Evolutionary conservation across 1,140 invertebrate genomes (phyloP).

Genomic region (Armadillidium nasatum): DNA sequence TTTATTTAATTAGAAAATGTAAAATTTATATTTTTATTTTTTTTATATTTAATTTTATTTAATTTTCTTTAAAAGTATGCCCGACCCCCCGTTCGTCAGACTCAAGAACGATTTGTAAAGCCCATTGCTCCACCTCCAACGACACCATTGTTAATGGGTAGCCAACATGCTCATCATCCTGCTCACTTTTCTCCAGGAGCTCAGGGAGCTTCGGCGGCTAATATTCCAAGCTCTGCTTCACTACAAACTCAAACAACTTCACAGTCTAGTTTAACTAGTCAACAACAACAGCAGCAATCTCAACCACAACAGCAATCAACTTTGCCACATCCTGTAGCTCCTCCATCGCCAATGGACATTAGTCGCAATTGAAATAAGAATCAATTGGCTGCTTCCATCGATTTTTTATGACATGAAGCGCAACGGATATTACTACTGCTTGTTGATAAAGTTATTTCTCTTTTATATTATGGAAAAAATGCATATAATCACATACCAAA

Average conservation of each 20-base stretch:
- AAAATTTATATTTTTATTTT: too few species aligned
- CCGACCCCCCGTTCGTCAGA: slow-evolving; percentile 49
- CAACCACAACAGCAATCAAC: slow-evolving; percentile 20
- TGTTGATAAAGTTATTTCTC: too few species aligned
- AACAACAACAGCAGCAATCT: neutral
- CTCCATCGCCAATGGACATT: slow-evolving; percentile 43
- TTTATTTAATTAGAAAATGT: slow-evolving; percentile 19
- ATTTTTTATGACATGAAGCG: too few species aligned
- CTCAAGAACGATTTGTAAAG: slow-evolving; percentile 72
- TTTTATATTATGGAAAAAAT: too few species aligned
- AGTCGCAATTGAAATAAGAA: slow-evolving; percentile 35
- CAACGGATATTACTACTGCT: too few species aligned
- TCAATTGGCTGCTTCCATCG: neutral
- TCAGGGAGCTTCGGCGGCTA: neutral
- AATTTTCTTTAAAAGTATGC: slow-evolving; percentile 52
- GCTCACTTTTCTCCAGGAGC: slow-evolving; percentile 9
- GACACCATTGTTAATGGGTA: slow-evolving; percentile 47
- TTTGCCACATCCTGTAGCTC: slow-evolving; percentile 38
- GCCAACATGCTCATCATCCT: slow-evolving; percentile 38
- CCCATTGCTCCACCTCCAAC: slow-evolving; percentile 60
- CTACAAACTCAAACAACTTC: neutral
- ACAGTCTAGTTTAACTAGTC: slow-evolving; percentile 28
- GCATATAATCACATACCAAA: too few species aligned
- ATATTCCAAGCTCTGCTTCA: neutral
- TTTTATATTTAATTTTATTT: neutral